phyloP scores from a whole-genome alignment of 2,888 invertebrate species.

The Odontocolon sp. region DNA sequence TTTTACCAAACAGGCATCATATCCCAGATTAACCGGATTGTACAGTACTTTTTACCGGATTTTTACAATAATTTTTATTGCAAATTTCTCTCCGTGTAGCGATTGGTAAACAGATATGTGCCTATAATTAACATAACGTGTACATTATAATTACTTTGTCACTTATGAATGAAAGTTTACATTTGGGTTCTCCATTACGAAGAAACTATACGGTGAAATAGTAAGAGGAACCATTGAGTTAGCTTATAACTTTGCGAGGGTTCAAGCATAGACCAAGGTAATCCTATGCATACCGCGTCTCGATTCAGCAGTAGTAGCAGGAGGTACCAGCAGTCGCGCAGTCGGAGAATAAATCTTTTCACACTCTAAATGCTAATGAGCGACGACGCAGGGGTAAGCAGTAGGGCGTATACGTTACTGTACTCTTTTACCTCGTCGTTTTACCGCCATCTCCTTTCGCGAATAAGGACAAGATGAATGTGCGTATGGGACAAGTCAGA shows the following conservation, averaged over 20 bases:
- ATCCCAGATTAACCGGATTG: too few species aligned
- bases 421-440: conserved; percentile 10
- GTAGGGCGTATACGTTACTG: not conserved
- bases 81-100: too few species aligned
- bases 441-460: not conserved
- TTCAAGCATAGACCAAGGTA: conserved; percentile 62
- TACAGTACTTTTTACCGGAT: too few species aligned
- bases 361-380: conserved; percentile 77
- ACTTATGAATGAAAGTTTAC: not conserved
- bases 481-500: not conserved
- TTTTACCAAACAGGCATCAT: too few species aligned
- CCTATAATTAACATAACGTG: too few species aligned
- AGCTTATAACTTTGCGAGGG: not conserved
- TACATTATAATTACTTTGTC: too few species aligned
- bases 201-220: not conserved
- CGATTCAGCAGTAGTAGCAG: conserved; percentile 64
- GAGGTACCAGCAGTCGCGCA: conserved; percentile 63
- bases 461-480: not conserved
- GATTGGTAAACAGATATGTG: too few species aligned
- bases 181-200: not conserved
- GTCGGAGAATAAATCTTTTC: conserved; percentile 71
- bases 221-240: not conserved
- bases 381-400: conserved; percentile 30
- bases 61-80: too few species aligned
- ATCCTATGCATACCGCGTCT: conserved; percentile 72